Conservation (phyloP, 1,140 invertebrate genomes). For the Leptoteleia sp. region DNA sequence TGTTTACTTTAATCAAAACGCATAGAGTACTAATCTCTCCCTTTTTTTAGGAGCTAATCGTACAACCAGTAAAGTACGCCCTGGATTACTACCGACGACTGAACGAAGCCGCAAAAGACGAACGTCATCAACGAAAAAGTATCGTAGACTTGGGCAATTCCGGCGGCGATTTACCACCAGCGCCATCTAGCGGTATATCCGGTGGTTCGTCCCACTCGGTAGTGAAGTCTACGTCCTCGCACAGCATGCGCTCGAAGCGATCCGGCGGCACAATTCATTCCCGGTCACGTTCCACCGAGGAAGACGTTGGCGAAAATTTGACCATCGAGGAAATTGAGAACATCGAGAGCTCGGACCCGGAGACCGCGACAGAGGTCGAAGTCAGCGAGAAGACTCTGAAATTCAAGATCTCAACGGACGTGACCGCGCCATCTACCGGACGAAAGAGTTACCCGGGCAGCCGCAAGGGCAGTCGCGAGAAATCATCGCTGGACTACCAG, state of each 20-base stretch:
- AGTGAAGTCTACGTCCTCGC: slow-evolving; percentile 82
- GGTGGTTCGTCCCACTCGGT: slow-evolving; percentile 66
- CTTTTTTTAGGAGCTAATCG: slow-evolving; percentile 83
- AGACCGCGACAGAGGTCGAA: slow-evolving; percentile 88
- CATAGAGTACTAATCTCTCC: too few relatives aligned
- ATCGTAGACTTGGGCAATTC: slow-evolving; percentile 78
- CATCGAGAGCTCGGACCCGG: slow-evolving; percentile 85
- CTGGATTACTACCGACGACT: slow-evolving; percentile 84
- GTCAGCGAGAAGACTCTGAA: slow-evolving; percentile 89
- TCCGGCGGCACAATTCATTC: slow-evolving; percentile 73
- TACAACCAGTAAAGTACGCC: slow-evolving; percentile 82
- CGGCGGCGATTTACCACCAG: slow-evolving; percentile 70
- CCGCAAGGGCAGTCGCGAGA: slow-evolving; percentile 83
- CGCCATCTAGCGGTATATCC: slow-evolving; percentile 54
- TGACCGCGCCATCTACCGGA: slow-evolving; percentile 75
- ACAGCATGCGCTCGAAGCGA: slow-evolving; percentile 81
- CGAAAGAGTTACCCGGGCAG: slow-evolving; percentile 84
- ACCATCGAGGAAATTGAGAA: slow-evolving; percentile 83
- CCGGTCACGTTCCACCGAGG: slow-evolving; percentile 79
- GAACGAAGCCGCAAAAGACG: slow-evolving; percentile 85
- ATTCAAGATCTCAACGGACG: slow-evolving; percentile 88
- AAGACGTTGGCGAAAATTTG: slow-evolving; percentile 80
- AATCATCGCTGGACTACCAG: slow-evolving; percentile 77
- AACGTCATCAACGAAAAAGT: slow-evolving; percentile 84
- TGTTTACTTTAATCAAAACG: too few relatives aligned